Base-by-base conservation (phyloP, 2,797 vertebrate species). In the Danio kyathit region DNA sequence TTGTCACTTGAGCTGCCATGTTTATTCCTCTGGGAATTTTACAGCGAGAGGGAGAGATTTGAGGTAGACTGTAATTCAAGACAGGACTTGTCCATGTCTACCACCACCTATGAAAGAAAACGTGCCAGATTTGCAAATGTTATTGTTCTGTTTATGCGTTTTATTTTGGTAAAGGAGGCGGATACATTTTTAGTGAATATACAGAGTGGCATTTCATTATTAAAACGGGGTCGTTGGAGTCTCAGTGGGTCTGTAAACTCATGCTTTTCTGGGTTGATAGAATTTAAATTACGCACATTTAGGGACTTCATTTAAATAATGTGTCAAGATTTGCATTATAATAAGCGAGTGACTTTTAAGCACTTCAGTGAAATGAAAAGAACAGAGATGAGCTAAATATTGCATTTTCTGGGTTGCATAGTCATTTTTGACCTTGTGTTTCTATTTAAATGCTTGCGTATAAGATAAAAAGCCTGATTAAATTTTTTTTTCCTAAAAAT, bases 1-100 rank as follows among this genome's bases (percentile, higher is more conserved):
- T 59, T 76, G 16, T 41, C 29, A 60, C 70, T 59, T 21, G 41
- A 66, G 21, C 51, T 90, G 91, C 90, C 88, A 83, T 87, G 89
- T 92, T 90, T 79, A 52, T 51, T 71, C 66, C 38, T 41, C n/a
- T 71, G 66, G 66, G 67, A 79, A 64, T 80, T 29, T 44, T 46
- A 38, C 59, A 72, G 59, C 29, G 46, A 21, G 67, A 61, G 11
- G 14, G 40, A 44, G 69, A 52, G 69, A 54, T 52, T 63, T 64
- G 14, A 73, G 44, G 21, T 41, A 40, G 21, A 74, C 13, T 8
- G 40, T 54, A 72, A 54, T 72, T 52, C 67, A 56, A 80, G 78
- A 64, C 19, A 6, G 19, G 17, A 10, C 46, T 69, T 69, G 54
- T 60, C 44, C 65, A 38, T 56, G 78, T 63, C 67, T 64, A 38